Percentiles rank a stretch among this genome's conserved stretches.
These are phyloP conservation scores for Vulpes vulpes DNA, from an alignment of 2,113 vertebrate species.

Conservation along the genomic window DNA sequence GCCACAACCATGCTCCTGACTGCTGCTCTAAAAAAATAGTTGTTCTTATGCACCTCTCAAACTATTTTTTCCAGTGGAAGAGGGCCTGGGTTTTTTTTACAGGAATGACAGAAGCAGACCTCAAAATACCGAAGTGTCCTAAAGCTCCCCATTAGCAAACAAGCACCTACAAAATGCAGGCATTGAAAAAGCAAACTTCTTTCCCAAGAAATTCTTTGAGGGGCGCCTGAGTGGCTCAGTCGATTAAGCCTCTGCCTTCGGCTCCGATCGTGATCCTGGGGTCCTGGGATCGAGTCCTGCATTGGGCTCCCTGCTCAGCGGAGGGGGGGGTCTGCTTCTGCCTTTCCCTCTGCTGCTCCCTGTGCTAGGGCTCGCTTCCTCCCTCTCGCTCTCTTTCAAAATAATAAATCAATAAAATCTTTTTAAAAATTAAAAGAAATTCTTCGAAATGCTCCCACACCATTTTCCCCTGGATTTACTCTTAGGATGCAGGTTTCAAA, in stretches of 20 bases:
- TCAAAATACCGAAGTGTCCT: background rate
- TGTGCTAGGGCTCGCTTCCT: too few relatives aligned
- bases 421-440: background rate
- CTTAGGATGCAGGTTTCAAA: background rate
- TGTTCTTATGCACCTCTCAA: background rate
- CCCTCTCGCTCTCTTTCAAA: too few relatives aligned
- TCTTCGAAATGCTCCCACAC: background rate
- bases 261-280: too few relatives aligned
- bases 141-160: background rate
- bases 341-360: too few relatives aligned
- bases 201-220: background rate
- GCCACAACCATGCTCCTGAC: background rate
- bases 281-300: too few relatives aligned
- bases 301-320: too few relatives aligned
- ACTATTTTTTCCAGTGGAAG: background rate
- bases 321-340: too few relatives aligned
- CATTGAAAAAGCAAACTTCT: background rate
- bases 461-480: background rate
- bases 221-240: too few relatives aligned
- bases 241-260: too few relatives aligned
- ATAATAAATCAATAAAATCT: too few relatives aligned
- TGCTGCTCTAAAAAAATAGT: background rate
- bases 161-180: background rate
- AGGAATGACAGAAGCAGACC: conserved; percentile 13
- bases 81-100: background rate